phyloP scores from a whole-genome alignment of 2,113 vertebrate species.

The Erinaceus europaeus region DNA sequence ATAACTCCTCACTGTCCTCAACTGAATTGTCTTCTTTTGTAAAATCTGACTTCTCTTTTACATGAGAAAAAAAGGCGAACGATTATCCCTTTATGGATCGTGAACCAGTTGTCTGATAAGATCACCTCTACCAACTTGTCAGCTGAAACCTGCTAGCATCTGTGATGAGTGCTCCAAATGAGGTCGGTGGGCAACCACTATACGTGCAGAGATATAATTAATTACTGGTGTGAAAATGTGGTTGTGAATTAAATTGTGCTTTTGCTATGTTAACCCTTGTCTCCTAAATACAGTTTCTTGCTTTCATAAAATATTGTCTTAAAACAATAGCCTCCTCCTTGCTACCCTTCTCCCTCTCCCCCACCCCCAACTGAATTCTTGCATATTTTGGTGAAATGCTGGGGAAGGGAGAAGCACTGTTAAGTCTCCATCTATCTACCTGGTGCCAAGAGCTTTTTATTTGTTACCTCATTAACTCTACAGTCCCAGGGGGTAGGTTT shows the following conservation, averaged over 20 bases:
- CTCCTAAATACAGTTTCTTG: background rate
- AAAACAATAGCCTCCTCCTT: background rate
- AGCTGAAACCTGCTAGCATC: background rate
- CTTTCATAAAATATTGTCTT: background rate
- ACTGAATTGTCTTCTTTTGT: background rate
- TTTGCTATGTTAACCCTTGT: background rate
- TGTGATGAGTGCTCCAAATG: background rate
- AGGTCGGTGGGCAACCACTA: background rate
- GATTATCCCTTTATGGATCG: background rate
- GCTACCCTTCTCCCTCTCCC: accelerated
- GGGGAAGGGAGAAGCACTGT: background rate
- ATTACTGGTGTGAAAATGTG: background rate
- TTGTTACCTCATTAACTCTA: background rate
- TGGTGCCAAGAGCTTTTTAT: background rate
- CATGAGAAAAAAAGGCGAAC: background rate
- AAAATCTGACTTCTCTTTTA: background rate
- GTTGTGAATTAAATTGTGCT: background rate
- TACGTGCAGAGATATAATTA: background rate
- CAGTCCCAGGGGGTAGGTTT: background rate
- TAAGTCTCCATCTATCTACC: background rate
- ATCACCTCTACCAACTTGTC: background rate
- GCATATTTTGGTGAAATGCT: background rate
- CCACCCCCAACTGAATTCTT: background rate
- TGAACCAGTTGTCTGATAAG: background rate
- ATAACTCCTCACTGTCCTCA: background rate